Evolutionary conservation across 2,797 vertebrate species (phyloP), one percentile per base, ranked within the genome.

Genomic region (Molossus alvarezi): DNA sequence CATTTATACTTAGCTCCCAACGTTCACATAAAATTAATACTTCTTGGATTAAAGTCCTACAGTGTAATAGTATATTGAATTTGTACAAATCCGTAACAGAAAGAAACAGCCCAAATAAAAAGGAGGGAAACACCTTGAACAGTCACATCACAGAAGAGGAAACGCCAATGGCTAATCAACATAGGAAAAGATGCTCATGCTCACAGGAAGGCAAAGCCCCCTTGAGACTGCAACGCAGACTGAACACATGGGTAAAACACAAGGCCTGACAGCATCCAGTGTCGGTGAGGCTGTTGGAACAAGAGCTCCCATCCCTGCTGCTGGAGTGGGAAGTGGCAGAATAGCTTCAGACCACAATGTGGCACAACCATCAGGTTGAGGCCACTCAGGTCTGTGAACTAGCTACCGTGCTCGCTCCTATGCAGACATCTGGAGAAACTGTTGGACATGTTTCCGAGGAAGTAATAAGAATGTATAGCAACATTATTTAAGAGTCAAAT

Each of bases 21-120:
- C 51, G 81, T 65, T 87, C 62, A 93, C 72, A 58, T 82, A 65
- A 93, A 76, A 90, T 86, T 90, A 86, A 82, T 72, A 64, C 76
- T 33, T 37, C 6, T 37, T 81, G 64, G 6, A 91, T 73, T 84
- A 82, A 90, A 92, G 33, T 64, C 15, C 45, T 92, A 41, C 57
- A 75, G n/a, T 76, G 45, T 90, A 88, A 88, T 75, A 45, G 29
- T 76, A 58, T 67, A 60, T 12, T 51, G 71, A 82, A 87, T 87
- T 33, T 83, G 17, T 88, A 88, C n/a, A 77, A 37, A 72, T 79
- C 57, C 87, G 0, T 79, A 41, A 85, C 10, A 65, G 73, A 84
- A 82, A 71, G 81, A 62, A 85, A 64, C 9, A 55, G 18, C 27
- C 33, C 79, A 72, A 88, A 15, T 77, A 21, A 51, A 77, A 77